phyloP scores from a whole-genome alignment of 2,888 invertebrate genomes.

The Nebria brevicollis region DNA sequence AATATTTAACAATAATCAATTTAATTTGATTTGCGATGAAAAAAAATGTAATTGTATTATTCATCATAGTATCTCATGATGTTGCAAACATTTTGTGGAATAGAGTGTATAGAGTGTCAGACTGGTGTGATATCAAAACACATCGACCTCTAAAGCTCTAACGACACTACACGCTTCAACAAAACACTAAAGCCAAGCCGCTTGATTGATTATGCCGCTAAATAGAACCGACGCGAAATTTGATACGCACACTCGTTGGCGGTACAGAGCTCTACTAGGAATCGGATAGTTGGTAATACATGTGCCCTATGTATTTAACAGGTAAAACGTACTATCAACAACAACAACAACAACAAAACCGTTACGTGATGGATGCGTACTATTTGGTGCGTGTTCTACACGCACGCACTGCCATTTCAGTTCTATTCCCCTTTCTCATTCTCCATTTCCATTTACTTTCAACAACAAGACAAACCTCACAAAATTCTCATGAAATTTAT shows the following conservation, averaged over 20 bases:
- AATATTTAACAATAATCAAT: too few species aligned
- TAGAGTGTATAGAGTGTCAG: conserved; percentile 5
- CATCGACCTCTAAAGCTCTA: conserved; percentile 14
- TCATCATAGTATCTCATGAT: background rate
- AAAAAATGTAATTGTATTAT: too few species aligned
- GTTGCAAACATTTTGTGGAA: conserved; percentile 13
- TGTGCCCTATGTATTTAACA: background rate
- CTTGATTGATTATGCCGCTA: conserved; percentile 41
- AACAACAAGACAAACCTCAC: background rate
- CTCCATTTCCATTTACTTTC: background rate
- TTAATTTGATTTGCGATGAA: too few species aligned
- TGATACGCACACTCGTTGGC: conserved; percentile 15
- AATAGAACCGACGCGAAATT: conserved; percentile 34
- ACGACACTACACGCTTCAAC: conserved; percentile 8
- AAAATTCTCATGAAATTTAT: background rate
- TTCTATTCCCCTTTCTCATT: background rate
- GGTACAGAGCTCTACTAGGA: background rate
- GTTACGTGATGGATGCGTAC: background rate
- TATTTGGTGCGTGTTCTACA: background rate
- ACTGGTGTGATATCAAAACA: conserved; percentile 32
- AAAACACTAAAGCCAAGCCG: conserved; percentile 22
- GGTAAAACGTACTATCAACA: conserved; percentile 11
- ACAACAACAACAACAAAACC: background rate
- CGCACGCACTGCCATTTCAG: background rate
- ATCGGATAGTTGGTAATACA: conserved; percentile 9